Evolutionary conservation across 2,797 vertebrate species (phyloP).

Genomic region (Melanotaenia trifasciata): DNA sequence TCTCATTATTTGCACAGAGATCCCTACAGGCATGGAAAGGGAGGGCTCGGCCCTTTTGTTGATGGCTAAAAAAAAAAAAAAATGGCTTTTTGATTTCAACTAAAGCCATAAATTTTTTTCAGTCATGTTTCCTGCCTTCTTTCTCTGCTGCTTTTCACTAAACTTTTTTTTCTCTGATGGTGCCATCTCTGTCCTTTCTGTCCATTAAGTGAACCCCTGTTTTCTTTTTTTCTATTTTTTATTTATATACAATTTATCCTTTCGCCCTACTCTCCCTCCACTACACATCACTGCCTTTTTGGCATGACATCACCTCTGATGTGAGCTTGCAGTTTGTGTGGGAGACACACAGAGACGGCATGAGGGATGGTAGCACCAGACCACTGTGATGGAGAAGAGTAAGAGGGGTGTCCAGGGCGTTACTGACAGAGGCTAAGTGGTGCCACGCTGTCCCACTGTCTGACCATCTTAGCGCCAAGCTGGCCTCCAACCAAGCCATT

Average conservation of each 20-base stretch:
- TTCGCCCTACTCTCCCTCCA: slow-evolving; percentile 35
- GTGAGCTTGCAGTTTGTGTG: slow-evolving; percentile 30
- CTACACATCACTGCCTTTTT: slow-evolving; percentile 16
- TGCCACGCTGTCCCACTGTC: slow-evolving; percentile 68
- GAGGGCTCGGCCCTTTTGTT: slow-evolving; percentile 27
- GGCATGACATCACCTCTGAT: neutral
- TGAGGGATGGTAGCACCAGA: slow-evolving; percentile 37
- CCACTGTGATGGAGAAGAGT: slow-evolving; percentile 49
- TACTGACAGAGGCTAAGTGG: slow-evolving; percentile 77
- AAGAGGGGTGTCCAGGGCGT: slow-evolving; percentile 65
- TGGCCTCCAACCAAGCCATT: slow-evolving; percentile 79
- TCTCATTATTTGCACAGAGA: slow-evolving; percentile 28
- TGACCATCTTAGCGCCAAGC: slow-evolving; percentile 59
- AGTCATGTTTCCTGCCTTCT: neutral
- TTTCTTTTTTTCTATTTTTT: neutral
- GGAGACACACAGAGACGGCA: slow-evolving; percentile 18
- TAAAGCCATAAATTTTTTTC: slow-evolving; percentile 13
- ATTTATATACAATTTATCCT: slow-evolving; percentile 43
- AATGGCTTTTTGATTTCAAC: slow-evolving; percentile 16
- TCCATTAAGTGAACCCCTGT: slow-evolving; percentile 40
- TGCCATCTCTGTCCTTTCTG: slow-evolving; percentile 36
- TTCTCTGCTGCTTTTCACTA: slow-evolving; percentile 21
- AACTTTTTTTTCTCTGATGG: slow-evolving; percentile 26
- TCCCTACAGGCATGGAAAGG: slow-evolving; percentile 29
- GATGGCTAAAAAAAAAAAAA: slow-evolving; percentile 17